Conservation (phyloP, 1,140 invertebrate species). For the Ganaspis sp. region DNA sequence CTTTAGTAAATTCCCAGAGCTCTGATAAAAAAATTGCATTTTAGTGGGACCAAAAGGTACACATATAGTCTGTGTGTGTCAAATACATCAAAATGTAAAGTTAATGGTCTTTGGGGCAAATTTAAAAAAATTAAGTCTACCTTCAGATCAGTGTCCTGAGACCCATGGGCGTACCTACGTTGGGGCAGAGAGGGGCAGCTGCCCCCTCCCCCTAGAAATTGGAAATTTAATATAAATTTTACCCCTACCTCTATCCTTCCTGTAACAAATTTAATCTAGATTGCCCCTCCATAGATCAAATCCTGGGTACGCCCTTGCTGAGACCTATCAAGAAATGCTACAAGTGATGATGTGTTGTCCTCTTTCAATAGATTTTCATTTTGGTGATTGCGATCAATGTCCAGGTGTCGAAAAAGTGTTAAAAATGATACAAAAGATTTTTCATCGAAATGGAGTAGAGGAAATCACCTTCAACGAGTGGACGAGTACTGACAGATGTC, state of each 20-base stretch:
- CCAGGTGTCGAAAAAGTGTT: neutral
- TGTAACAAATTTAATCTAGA: too few relatives aligned
- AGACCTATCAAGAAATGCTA: neutral
- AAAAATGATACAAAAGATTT: neutral
- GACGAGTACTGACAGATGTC: constrained; percentile 24
- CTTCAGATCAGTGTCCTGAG: neutral
- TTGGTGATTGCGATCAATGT: constrained; percentile 27
- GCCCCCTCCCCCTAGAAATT: too few relatives aligned
- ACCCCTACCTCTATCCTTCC: too few relatives aligned
- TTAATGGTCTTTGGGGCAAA: constrained; percentile 23
- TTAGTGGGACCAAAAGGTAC: neutral
- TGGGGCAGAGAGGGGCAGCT: too few relatives aligned
- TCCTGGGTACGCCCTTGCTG: too few relatives aligned
- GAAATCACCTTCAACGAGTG: constrained; percentile 9
- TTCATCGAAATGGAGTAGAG: constrained; percentile 10
- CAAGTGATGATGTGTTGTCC: neutral
- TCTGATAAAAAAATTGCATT: neutral
- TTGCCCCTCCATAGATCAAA: too few relatives aligned
- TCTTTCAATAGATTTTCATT: neutral
- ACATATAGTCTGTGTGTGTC: constrained; percentile 34
- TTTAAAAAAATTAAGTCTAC: neutral
- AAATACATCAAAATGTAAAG: constrained; percentile 33
- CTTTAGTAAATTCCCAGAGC: neutral
- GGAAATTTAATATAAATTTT: too few relatives aligned
- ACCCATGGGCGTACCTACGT: too few relatives aligned